Evolutionary conservation across 2,797 vertebrate genomes (phyloP), one percentile per base, ranked within the genome.

Genomic region (Oreonectes daqikongensis): DNA sequence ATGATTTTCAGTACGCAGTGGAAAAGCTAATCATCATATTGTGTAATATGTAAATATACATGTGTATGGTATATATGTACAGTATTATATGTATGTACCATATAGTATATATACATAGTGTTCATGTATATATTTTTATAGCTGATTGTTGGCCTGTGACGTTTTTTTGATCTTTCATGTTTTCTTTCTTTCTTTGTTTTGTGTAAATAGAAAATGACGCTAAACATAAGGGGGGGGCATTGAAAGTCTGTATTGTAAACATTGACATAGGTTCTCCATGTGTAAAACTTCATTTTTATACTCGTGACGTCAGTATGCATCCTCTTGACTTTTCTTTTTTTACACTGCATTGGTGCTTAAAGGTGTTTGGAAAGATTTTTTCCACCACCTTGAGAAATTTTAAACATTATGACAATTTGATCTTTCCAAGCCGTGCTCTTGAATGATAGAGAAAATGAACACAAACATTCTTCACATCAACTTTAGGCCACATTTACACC

Each of bases 61-160:
- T 82, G 79, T 75, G 76, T 82, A 78, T 88, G 80, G 89, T 91
- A 90, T 92, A 90, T 92, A 91, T 92, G 89, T 91, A 92, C 89
- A 91, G 87, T 89, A 91, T 90, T 91, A 88, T 91, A 89, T 92
- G 85, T 93, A 87, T 92, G 88, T 91, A 86, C 89, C 91, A 90
- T 92, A 67, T 91, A 90, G 75, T 84, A 84, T 83, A 91, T 90
- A 86, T 90, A 92, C 89, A 91, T 91, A 91, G 90, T 92, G 91
- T 90, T 84, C 90, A 88, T 92, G 90, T 92, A 89, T 92, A 92
- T 90, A 91, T 90, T 90, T 92, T 91, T 92, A 82, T 90, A 90
- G 84, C 88, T 90, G 84, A 84, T 89, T 88, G 87, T 85, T 82
- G 85, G 77, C 84, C 81, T 70, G 79, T 86, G 35, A 75, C 7